Evolutionary conservation across 2,888 invertebrate species (phyloP).

Genomic region (Sarcophaga caerulescens): DNA sequence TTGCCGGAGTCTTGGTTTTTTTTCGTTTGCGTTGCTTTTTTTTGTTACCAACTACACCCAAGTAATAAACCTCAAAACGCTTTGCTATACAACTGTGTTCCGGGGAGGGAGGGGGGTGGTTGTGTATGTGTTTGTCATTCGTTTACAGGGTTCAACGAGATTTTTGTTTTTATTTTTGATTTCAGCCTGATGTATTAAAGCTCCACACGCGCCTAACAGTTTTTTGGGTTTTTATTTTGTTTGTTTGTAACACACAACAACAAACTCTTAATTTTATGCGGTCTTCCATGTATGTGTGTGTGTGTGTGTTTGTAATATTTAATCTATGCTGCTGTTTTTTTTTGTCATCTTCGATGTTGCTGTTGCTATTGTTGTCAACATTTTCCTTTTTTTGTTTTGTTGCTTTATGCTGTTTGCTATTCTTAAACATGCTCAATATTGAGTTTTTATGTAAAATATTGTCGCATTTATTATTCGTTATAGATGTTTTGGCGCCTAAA

Average conservation of each 20-base stretch:
- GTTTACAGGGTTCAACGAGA: not conserved
- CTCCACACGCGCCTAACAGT: constrained; percentile 3
- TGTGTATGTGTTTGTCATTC: not conserved
- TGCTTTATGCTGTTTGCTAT: not conserved
- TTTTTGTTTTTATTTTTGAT: not conserved
- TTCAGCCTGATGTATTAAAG: not conserved
- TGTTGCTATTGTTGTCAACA: too few relatives aligned
- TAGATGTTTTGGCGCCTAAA: constrained; percentile 48
- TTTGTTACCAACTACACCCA: constrained; percentile 9
- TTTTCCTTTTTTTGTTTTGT: not conserved
- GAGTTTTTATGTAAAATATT: constrained; percentile 59
- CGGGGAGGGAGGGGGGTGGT: fast-evolving
- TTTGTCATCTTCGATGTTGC: not conserved
- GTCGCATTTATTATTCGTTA: constrained; percentile 37
- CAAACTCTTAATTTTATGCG: too few relatives aligned
- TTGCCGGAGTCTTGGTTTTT: not conserved
- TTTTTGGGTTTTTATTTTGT: not conserved
- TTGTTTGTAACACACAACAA: not conserved
- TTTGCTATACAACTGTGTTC: not conserved
- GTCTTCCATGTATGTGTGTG: not conserved
- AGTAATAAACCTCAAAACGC: constrained; percentile 37
- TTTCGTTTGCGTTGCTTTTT: not conserved
- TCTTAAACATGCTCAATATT: constrained; percentile 52
- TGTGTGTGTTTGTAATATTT: constrained; percentile 18
- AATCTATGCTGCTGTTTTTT: not conserved